Conservation (phyloP, 1,140 invertebrate species). For the Aporrectodea caliginosa region DNA sequence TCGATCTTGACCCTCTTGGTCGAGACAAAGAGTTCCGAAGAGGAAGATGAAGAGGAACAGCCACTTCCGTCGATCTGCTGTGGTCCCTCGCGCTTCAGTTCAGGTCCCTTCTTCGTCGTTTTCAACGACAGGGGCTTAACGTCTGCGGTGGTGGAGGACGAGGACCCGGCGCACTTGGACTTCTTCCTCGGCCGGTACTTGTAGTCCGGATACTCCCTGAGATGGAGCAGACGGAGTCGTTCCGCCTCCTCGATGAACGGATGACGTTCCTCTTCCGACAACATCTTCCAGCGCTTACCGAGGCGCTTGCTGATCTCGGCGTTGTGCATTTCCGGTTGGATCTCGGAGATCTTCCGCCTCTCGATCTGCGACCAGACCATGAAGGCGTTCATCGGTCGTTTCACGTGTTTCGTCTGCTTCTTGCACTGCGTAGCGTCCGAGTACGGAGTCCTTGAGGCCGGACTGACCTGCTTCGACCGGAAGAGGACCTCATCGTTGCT, state of each 20-base stretch:
- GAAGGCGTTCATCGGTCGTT: conserved; percentile 54
- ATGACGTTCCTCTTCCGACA: conserved; percentile 97
- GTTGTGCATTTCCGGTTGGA: conserved; percentile 96
- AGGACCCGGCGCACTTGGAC: conserved; percentile 1
- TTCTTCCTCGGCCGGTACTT: conserved; percentile 66
- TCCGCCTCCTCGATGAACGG: conserved; percentile 99
- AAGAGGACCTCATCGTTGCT: conserved; percentile 5
- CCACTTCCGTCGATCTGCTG: background rate
- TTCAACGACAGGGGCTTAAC: background rate
- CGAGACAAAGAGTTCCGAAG: too few relatives aligned
- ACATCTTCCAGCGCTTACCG: conserved; percentile 93
- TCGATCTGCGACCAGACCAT: conserved; percentile 69
- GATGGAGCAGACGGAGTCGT: conserved; percentile 90
- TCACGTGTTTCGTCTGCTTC: conserved; percentile 47
- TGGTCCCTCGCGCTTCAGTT: background rate
- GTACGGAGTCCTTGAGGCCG: conserved; percentile 86
- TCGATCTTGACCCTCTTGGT: too few relatives aligned
- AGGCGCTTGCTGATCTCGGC: conserved; percentile 99
- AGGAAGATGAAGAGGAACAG: conserved; percentile 32
- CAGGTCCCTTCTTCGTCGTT: background rate
- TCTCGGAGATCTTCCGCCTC: conserved; percentile 87
- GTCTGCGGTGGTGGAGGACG: background rate
- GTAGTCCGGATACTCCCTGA: conserved; percentile 99
- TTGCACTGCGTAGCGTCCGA: conserved; percentile 83
- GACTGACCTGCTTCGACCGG: conserved; percentile 60